phyloP scores from a whole-genome alignment of 1,140 invertebrate genomes.

The Macrocentrus cingulum region DNA sequence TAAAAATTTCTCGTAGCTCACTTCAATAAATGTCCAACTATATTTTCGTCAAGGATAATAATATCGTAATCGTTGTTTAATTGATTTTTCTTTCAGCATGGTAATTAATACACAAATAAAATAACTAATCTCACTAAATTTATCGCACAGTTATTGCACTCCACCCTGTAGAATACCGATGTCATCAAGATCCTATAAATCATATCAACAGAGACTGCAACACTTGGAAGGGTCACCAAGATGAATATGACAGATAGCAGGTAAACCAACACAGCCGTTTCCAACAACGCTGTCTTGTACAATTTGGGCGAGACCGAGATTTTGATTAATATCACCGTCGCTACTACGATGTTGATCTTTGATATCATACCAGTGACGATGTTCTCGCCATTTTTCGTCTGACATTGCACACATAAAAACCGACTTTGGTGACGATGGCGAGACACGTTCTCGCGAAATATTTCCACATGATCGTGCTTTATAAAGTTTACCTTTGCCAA shows the following conservation, averaged over 20 bases:
- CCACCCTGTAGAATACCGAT: neutral
- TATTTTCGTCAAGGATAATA: neutral
- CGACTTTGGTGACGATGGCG: slow-evolving; percentile 46
- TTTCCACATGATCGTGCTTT: slow-evolving; percentile 66
- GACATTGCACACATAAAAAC: slow-evolving; percentile 41
- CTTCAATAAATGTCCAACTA: neutral
- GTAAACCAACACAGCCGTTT: slow-evolving; percentile 54
- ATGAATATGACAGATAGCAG: slow-evolving; percentile 62
- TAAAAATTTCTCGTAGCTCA: neutral
- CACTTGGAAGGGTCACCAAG: slow-evolving; percentile 63
- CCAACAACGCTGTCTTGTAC: slow-evolving; percentile 45
- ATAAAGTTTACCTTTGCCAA: slow-evolving; percentile 61
- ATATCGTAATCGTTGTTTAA: slow-evolving; percentile 1
- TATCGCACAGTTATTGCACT: slow-evolving; percentile 10
- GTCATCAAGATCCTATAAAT: slow-evolving; percentile 1
- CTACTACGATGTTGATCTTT: slow-evolving; percentile 52
- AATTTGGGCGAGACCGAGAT: slow-evolving; percentile 48
- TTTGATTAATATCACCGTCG: slow-evolving; percentile 61
- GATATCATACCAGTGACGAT: slow-evolving; percentile 47
- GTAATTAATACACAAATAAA: neutral
- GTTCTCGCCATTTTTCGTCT: slow-evolving; percentile 52
- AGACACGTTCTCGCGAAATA: slow-evolving; percentile 59
- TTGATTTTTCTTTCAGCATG: neutral
- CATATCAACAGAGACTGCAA: slow-evolving; percentile 63
- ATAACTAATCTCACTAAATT: neutral